Base-by-base conservation (phyloP, 2,888 invertebrate species). In the Seladonia tumulorum region DNA sequence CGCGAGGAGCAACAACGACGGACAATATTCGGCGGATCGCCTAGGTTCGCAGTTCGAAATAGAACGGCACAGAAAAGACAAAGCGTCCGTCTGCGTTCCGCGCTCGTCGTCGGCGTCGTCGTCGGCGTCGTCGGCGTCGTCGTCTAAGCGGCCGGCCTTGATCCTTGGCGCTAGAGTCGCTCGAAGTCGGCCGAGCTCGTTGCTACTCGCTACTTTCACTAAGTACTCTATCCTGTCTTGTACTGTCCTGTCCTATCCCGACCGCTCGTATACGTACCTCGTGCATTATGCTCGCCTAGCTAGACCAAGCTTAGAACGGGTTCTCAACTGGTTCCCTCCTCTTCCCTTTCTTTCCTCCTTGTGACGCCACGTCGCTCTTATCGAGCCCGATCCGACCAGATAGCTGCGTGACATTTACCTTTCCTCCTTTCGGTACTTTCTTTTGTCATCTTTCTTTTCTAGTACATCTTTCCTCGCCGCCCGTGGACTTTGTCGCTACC, bases 151-250 rank as follows among this genome's bases (percentile, higher is more conserved):
- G 91, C 92, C 94, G 94, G 94, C 94, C 94, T 94, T 94, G 94
- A 94, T 94, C 94, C 94, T 94, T 94, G 92, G 94, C 93, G 94
- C 94, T 94, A 92, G 92, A 93, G 92, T 94, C 93, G 94, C 90
- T 91, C 84, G 90, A 87, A 93, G 93, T 90, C 85, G 87, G 86
- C 81, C 88, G 80, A 87, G 90, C 89, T 92, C 86, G 87, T 87
- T 86, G 86, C 89, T 91, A 88, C 87, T 91, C 88, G 92, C 92
- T 94, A 94, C 94, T 94, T 94, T 94, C 94, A 94, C 94, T 94
- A 92, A 91, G 88, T 92, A 91, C 91, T 90, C 90, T 88, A 91
- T 90, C 88, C 90, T 91, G 87, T 86, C 90, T 83, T 90, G 88
- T 89, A 90, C 88, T 89, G 92, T 84, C 82, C 88, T 89, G 89